Evolutionary conservation across 2,797 vertebrate genomes (phyloP).

Genomic region (Sus cebifrons): DNA sequence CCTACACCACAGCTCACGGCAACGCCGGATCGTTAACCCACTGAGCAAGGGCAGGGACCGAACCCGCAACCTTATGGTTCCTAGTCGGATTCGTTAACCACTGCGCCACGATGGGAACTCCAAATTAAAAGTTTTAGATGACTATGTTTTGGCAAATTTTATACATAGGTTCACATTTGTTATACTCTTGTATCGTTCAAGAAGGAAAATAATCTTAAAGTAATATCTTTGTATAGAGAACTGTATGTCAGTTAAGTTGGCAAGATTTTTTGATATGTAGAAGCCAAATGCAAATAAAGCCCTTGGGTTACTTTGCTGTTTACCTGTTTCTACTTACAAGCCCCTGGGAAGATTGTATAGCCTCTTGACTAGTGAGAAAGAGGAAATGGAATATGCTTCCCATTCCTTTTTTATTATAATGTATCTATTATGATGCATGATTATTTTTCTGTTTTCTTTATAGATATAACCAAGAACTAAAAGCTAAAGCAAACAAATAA

Average conservation of each 20-base stretch:
- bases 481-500: slow-evolving; percentile 90
- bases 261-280: background rate
- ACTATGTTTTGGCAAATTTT: slow-evolving; percentile 53
- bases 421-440: background rate
- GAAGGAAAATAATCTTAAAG: slow-evolving; percentile 46
- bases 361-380: background rate
- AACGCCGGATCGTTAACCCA: too few species aligned
- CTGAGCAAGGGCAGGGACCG: too few species aligned
- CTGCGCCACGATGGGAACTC: too few species aligned
- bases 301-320: background rate
- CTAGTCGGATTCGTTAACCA: too few species aligned
- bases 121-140: slow-evolving; percentile 11
- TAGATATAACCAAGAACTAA: slow-evolving; percentile 94
- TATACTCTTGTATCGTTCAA: background rate
- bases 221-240: background rate
- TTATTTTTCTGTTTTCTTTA: slow-evolving; percentile 59
- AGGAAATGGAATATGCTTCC: background rate
- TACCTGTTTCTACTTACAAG: background rate
- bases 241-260: background rate
- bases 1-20: too few species aligned
- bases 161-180: background rate
- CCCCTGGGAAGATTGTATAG: background rate
- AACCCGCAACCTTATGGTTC: too few species aligned
- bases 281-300: slow-evolving; percentile 10
- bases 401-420: background rate